A percentile compares a stretch with the other conserved stretches of the same genome.
Conservation (phyloP, 30 jellyfish, hydroid and myxozoan species). For the Chrysaora quinquecirrha region DNA sequence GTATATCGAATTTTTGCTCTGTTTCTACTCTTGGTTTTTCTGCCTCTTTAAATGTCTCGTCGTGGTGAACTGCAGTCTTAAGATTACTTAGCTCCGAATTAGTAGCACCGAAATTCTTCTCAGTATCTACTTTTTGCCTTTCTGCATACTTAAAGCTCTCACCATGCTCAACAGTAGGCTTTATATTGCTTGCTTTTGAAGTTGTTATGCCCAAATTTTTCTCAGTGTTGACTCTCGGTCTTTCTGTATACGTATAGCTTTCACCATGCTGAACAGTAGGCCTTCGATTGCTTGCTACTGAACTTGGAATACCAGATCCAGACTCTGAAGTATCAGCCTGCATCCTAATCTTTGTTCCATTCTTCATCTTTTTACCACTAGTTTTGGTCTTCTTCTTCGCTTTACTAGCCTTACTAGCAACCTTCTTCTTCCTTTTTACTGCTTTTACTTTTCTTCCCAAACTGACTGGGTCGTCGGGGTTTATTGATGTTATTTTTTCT, state of each 20-base stretch:
- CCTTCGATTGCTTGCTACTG: background rate
- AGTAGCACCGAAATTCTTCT: background rate
- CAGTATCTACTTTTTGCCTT: background rate
- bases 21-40: background rate
- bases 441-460: constrained; percentile 53
- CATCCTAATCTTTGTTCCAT: background rate
- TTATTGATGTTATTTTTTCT: constrained; percentile 44
- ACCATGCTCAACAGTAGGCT: background rate
- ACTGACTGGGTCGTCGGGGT: constrained; percentile 34
- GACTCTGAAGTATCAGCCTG: background rate
- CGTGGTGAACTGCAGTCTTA: too few species aligned
- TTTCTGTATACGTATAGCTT: too few species aligned
- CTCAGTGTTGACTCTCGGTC: background rate
- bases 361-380: background rate
- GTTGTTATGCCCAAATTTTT: background rate
- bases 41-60: too few species aligned
- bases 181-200: background rate
- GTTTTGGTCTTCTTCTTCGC: constrained; percentile 5
- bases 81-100: too few species aligned
- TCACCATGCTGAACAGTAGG: background rate
- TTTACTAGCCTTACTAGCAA: background rate
- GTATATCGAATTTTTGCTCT: background rate
- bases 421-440: constrained; percentile 25
- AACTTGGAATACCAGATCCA: background rate
- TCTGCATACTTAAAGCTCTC: background rate